phyloP scores from a whole-genome alignment of 2,113 vertebrate species.

The Hystrix brachyura region DNA sequence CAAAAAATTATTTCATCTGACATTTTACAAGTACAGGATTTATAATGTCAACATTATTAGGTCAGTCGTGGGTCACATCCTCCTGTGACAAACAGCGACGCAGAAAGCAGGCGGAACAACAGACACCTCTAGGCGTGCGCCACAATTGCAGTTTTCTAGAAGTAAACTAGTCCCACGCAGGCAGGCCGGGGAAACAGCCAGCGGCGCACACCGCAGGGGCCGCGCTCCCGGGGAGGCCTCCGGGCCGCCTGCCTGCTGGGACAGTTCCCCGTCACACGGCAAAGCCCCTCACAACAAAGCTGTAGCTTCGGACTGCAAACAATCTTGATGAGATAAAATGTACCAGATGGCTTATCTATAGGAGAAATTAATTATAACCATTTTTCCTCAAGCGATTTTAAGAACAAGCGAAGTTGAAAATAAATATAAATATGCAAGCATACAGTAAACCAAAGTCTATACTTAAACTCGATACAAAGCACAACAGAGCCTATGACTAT shows the following conservation, averaged over 20 bases:
- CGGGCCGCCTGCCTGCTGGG: not conserved
- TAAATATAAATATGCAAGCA: conserved; percentile 85
- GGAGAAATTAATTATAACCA: conserved; percentile 82
- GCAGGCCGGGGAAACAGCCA: not conserved
- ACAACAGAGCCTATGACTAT: conserved; percentile 72
- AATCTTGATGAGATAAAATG: conserved; percentile 44
- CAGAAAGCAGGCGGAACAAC: not conserved
- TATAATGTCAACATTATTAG: conserved; percentile 65
- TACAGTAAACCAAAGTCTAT: conserved; percentile 79
- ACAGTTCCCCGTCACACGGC: conserved; percentile 19
- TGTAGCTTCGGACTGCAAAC: conserved; percentile 52
- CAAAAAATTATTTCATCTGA: conserved; percentile 74
- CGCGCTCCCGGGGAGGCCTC: conserved; percentile 44
- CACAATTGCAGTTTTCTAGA: conserved; percentile 56
- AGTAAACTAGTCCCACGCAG: not conserved
- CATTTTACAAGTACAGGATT: conserved; percentile 74
- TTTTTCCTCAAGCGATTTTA: conserved; percentile 77
- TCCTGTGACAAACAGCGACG: conserved; percentile 66
- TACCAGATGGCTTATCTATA: conserved; percentile 59
- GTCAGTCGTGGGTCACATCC: conserved; percentile 59
- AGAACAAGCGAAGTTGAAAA: conserved; percentile 77
- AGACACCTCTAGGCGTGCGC: conserved; percentile 43
- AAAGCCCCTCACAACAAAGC: conserved; percentile 59
- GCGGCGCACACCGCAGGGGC: conserved; percentile 19
- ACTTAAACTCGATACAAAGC: conserved; percentile 80